These are phyloP conservation scores for Yoshiicerus persimilis DNA, from an alignment of 1,140 invertebrate species.

Conservation along the genomic window DNA sequence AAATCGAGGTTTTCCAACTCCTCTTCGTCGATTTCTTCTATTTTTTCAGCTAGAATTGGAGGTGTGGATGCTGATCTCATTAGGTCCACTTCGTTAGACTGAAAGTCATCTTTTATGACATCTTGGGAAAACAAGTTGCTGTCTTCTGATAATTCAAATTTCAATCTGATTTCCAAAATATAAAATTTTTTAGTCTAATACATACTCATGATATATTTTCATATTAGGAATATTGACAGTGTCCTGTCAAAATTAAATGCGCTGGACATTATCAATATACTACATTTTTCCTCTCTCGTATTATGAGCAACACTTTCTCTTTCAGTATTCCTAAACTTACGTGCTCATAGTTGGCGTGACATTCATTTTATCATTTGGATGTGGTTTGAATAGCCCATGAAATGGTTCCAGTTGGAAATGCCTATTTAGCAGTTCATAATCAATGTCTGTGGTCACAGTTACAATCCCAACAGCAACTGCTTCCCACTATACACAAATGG, in stretches of 20 bases:
- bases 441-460: constrained; percentile 64
- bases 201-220: no score
- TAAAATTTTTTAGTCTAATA: neutral
- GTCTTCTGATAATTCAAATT: neutral
- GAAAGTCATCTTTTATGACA: neutral
- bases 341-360: neutral
- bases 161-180: neutral
- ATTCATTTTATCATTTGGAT: constrained; percentile 34
- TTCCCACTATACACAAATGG: constrained; percentile 55
- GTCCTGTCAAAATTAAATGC: no score
- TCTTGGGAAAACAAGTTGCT: neutral
- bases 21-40: neutral
- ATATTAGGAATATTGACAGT: neutral
- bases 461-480: constrained; percentile 62
- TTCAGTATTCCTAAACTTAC: no score
- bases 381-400: constrained; percentile 60
- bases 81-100: neutral
- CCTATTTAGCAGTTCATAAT: constrained; percentile 64
- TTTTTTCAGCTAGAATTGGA: neutral
- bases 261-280: no score
- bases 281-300: no score
- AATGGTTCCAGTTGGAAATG: constrained; percentile 69
- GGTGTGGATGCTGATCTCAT: neutral
- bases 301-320: no score
- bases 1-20: neutral